A percentile compares a stretch with the other conserved stretches of the same genome.
Conservation (phyloP, 2,113 vertebrate species). For the Setophaga petechia region DNA sequence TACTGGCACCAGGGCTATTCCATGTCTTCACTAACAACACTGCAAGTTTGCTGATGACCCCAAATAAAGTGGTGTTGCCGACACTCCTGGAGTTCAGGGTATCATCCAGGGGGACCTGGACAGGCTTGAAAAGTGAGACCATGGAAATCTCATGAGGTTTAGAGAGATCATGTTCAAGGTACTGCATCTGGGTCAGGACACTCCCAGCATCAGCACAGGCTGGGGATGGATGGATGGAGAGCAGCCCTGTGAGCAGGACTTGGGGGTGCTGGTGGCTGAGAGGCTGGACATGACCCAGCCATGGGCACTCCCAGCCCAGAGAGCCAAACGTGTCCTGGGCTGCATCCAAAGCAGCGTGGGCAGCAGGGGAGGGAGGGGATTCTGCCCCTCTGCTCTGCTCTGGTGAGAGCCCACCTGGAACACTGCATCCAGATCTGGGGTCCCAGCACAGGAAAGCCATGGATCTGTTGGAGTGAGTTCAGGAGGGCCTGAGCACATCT, state of each 20-base stretch:
- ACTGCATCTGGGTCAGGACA: rapidly evolving
- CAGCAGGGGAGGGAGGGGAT: neutral
- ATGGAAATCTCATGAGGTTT: neutral
- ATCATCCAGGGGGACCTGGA: neutral
- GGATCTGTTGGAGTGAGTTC: rapidly evolving
- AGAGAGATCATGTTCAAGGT: rapidly evolving
- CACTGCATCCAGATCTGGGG: neutral
- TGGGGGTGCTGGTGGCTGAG: neutral
- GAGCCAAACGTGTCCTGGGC: rapidly evolving
- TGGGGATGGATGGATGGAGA: rapidly evolving
- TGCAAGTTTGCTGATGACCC: rapidly evolving
- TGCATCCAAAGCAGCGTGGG: neutral
- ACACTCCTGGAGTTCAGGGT: neutral
- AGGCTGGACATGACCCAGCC: neutral
- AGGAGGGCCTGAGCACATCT: rapidly evolving
- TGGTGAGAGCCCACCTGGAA: neutral
- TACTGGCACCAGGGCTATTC: neutral
- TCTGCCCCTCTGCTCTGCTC: neutral
- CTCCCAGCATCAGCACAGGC: rapidly evolving
- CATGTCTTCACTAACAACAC: neutral
- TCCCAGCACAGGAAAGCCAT: neutral
- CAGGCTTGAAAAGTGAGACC: rapidly evolving
- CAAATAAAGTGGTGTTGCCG: neutral
- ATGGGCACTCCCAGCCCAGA: neutral
- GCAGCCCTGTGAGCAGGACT: neutral